Conservation (phyloP, 2,888 invertebrate genomes). For the Isotomurus palustris region DNA sequence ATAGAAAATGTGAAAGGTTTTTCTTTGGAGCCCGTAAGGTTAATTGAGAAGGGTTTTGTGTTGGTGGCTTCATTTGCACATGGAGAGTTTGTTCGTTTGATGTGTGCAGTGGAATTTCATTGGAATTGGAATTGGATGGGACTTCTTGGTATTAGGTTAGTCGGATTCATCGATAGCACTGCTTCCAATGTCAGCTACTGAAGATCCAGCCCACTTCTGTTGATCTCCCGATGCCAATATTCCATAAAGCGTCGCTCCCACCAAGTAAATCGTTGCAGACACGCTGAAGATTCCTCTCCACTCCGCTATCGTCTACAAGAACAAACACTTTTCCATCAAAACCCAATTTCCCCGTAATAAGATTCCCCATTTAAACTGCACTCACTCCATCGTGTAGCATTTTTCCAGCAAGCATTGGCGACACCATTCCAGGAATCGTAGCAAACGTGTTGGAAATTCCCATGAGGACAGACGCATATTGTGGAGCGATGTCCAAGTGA, state of each 20-base stretch:
- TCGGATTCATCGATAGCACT: conserved; percentile 17
- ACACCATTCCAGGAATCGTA: conserved; percentile 86
- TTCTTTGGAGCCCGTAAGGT: too few relatives aligned
- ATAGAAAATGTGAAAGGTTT: too few relatives aligned
- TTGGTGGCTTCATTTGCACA: too few relatives aligned
- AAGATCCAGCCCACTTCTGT: conserved; percentile 68
- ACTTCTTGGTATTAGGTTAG: too few relatives aligned
- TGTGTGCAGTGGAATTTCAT: too few relatives aligned
- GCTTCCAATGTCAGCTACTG: conserved; percentile 13
- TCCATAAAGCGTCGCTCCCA: conserved; percentile 81
- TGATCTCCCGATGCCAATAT: conserved; percentile 72
- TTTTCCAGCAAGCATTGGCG: conserved; percentile 73
- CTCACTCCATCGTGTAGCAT: conserved; percentile 69
- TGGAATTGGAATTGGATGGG: too few relatives aligned
- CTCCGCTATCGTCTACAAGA: conserved; percentile 62
- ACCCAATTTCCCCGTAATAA: not conserved
- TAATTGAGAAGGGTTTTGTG: too few relatives aligned
- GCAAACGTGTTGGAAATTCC: conserved; percentile 87
- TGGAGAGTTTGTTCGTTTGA: too few relatives aligned
- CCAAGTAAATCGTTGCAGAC: conserved; percentile 71
- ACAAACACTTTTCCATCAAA: not conserved
- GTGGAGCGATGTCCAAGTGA: conserved; percentile 85
- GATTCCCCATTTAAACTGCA: conserved; percentile 11
- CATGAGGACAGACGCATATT: conserved; percentile 86
- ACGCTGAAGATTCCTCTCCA: conserved; percentile 86